phyloP scores from a whole-genome alignment of 2,113 vertebrate species.

The Nymphicus hollandicus region DNA sequence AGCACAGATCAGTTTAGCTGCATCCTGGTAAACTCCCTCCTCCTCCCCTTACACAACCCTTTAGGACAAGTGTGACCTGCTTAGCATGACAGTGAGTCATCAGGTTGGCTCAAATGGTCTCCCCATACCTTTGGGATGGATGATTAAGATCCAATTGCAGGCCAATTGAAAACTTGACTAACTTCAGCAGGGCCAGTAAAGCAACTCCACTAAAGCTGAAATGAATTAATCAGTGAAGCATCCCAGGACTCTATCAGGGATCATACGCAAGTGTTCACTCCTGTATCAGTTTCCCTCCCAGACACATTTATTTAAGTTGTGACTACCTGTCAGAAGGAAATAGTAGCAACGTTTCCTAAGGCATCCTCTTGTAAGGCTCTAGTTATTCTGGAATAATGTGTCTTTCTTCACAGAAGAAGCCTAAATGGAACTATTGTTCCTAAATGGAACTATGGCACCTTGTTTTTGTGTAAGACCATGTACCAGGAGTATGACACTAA shows the following conservation, averaged over 20 bases:
- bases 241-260: slow-evolving; percentile 6
- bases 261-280: background rate
- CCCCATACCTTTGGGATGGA: background rate
- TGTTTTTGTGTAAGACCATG: background rate
- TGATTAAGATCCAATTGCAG: slow-evolving; percentile 51
- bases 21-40: background rate
- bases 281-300: slow-evolving; percentile 24
- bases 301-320: slow-evolving; percentile 19
- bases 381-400: background rate
- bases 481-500: background rate
- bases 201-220: slow-evolving; percentile 35
- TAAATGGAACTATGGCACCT: background rate
- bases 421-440: background rate
- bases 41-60: background rate
- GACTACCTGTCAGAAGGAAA: slow-evolving; percentile 32
- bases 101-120: slow-evolving; percentile 28
- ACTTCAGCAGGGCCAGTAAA: background rate
- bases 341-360: background rate
- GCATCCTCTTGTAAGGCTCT: background rate
- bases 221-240: slow-evolving; percentile 49
- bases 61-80: slow-evolving; percentile 52
- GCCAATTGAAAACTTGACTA: slow-evolving; percentile 20
- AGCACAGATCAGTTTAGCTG: slow-evolving; percentile 10
- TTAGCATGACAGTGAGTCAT: slow-evolving; percentile 65
- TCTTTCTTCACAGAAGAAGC: background rate